Conservation (phyloP, 2,888 invertebrate genomes). For the Stenolophus ochropezus region DNA sequence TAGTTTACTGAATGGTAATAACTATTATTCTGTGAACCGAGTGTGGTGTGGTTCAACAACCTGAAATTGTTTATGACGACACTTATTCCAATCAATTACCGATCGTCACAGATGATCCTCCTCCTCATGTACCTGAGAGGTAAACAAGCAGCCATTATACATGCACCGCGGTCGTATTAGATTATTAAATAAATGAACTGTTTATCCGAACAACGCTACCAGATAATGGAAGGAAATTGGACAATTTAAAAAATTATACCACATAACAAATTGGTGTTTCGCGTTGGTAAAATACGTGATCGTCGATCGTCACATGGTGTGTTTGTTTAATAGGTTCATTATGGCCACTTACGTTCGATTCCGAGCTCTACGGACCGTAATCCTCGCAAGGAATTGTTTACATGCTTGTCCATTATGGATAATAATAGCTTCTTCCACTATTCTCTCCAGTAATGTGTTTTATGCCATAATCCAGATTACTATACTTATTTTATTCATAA, state of each 20-base stretch:
- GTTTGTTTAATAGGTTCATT: slow-evolving; percentile 43
- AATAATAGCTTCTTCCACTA: neutral
- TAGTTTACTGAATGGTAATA: too few species aligned
- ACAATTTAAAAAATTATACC: slow-evolving; percentile 60
- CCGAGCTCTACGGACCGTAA: neutral
- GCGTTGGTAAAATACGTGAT: slow-evolving; percentile 52
- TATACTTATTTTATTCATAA: neutral
- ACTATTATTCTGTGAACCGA: too few species aligned
- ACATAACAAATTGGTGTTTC: slow-evolving; percentile 57
- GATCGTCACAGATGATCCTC: slow-evolving; percentile 20
- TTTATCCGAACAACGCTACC: slow-evolving; percentile 58
- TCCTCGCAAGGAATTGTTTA: slow-evolving; percentile 23
- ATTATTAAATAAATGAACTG: slow-evolving; percentile 60
- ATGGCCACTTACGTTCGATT: neutral
- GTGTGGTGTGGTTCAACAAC: slow-evolving; percentile 42
- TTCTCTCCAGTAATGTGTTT: slow-evolving; percentile 8
- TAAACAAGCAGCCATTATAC: slow-evolving; percentile 42
- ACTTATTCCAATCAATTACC: slow-evolving; percentile 20
- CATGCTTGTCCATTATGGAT: slow-evolving; percentile 22
- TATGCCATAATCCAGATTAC: neutral
- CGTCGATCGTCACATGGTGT: slow-evolving; percentile 39
- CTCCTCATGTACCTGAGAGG: slow-evolving; percentile 6
- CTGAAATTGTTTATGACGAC: slow-evolving; percentile 28
- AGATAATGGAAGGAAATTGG: slow-evolving; percentile 61
- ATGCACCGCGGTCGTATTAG: slow-evolving; percentile 57